Base-by-base conservation (phyloP, 1,140 invertebrate species). In the Lepidurus couesii region DNA sequence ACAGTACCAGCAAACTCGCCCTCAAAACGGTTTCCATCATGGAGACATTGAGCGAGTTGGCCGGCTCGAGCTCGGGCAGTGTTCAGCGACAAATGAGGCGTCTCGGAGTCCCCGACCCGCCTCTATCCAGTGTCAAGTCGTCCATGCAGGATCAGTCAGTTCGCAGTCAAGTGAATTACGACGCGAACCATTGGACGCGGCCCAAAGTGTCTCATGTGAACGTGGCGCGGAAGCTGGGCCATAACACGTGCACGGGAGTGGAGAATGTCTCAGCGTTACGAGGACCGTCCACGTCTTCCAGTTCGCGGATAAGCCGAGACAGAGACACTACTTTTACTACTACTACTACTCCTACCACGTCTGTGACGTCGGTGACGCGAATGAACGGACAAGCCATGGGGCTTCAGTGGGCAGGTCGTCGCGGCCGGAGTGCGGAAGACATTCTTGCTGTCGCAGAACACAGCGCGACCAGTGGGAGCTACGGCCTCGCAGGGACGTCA, bases 1-100 rank as follows among this genome's bases (percentile, higher is more conserved):
- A 74, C 43, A 47, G 53, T 24, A 65, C 75, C 74, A 45, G 16
- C 34, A 80, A 80, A 76, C 78, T 78, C 8, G 42, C 75, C 8
- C 78, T 82, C 10, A 73, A 78, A 77, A 83, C 82, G 42, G 82
- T 83, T 75, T 83, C 82, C 45, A 83, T 83, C 45, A 81, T 83
- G 44, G 82, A 83, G 47, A 83, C 82, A 42, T 77, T 83, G 9
- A 82, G 81, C 79, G 82, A 83, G 76, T 75, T 83, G 77, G 82
- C 82, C 13, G 77, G 53, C 21, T 65, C 53, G 8, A 21, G 16
- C 53, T 65, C 53, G 77, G 26, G 77, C 78, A 16, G 43, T 47
- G 75, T 44, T 24, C 44, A 44, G 24, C 75, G 47, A 13, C 75
- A 77, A 42, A 75, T 44, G 74, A 75, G 34, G 34, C 43, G 43